phyloP scores from a whole-genome alignment of 2,888 invertebrate genomes.

The Galeruca laticollis region DNA sequence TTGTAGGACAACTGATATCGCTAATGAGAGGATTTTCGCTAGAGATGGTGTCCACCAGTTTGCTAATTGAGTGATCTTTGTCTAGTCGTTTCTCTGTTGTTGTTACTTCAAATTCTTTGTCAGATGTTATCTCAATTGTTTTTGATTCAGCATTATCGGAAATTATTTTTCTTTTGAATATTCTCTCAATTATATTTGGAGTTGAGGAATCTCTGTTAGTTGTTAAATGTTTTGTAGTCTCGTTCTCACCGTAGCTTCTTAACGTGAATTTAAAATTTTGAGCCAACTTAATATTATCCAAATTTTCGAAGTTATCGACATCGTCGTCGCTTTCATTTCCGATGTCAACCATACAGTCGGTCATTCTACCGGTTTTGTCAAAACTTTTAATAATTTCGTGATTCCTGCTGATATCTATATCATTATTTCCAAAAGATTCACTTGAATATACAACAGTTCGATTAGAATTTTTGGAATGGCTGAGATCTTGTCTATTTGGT shows the following conservation, averaged over 20 bases:
- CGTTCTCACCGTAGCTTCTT: not conserved
- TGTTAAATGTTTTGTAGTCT: not conserved
- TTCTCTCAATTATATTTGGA: not conserved
- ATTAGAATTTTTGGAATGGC: not conserved
- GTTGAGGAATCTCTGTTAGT: not conserved
- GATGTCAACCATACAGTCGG: not conserved
- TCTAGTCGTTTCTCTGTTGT: not conserved
- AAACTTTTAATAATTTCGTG: not conserved
- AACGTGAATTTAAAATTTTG: not conserved
- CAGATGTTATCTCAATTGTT: not conserved
- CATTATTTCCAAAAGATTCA: not conserved
- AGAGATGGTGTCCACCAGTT: not conserved
- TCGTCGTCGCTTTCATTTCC: not conserved
- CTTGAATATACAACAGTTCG: not conserved
- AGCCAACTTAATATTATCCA: not conserved
- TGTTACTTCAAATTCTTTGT: too few species aligned
- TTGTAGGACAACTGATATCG: not conserved
- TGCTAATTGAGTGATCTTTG: not conserved
- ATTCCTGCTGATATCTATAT: not conserved
- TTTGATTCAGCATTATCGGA: not conserved
- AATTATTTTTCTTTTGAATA: not conserved
- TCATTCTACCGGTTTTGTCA: not conserved
- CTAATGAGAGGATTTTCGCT: conserved; percentile 5
- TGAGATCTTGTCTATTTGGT: not conserved
- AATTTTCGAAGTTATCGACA: not conserved